Evolutionary conservation across 2,113 vertebrate genomes (phyloP).

Genomic region (Seriola quinqueradiata): DNA sequence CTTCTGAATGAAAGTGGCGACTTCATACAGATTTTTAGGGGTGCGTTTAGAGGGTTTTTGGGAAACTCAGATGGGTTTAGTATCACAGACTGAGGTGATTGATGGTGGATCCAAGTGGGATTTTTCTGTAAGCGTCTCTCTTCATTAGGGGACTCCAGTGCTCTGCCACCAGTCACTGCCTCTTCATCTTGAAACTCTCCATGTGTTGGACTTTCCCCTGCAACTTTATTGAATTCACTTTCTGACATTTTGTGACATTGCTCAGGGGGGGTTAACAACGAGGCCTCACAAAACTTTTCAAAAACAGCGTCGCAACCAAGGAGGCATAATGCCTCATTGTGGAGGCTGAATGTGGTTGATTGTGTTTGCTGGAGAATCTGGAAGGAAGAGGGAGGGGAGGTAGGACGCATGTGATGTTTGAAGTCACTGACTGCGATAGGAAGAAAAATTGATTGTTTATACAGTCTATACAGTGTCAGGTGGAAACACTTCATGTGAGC

Average conservation of each 20-base stretch:
- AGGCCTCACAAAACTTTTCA: slow-evolving; percentile 74
- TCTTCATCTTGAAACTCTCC: slow-evolving; percentile 29
- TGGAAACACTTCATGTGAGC: not conserved
- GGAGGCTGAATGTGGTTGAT: slow-evolving; percentile 78
- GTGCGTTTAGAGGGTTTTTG: too few relatives aligned
- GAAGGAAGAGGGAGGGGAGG: slow-evolving; percentile 62
- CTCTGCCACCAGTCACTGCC: slow-evolving; percentile 7
- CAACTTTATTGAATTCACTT: slow-evolving; percentile 63
- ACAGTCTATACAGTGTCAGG: not conserved
- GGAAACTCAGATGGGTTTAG: not conserved
- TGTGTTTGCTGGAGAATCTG: slow-evolving; percentile 75
- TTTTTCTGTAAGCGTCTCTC: not conserved
- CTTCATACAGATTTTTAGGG: too few relatives aligned
- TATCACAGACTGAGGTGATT: not conserved
- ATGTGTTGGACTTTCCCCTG: slow-evolving; percentile 23
- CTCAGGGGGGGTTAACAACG: slow-evolving; percentile 64
- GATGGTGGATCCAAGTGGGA: not conserved
- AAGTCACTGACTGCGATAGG: slow-evolving; percentile 52
- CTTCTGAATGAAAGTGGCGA: too few relatives aligned
- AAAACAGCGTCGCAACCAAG: slow-evolving; percentile 66
- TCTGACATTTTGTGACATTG: slow-evolving; percentile 56
- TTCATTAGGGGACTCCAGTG: too few relatives aligned
- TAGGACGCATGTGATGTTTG: slow-evolving; percentile 65
- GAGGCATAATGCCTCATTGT: slow-evolving; percentile 83
- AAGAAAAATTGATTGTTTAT: not conserved